A percentile compares a stretch with the other conserved stretches of the same genome.
Evolutionary conservation across 2,113 vertebrate genomes (phyloP).

Genomic region (Dasypus novemcinctus): DNA sequence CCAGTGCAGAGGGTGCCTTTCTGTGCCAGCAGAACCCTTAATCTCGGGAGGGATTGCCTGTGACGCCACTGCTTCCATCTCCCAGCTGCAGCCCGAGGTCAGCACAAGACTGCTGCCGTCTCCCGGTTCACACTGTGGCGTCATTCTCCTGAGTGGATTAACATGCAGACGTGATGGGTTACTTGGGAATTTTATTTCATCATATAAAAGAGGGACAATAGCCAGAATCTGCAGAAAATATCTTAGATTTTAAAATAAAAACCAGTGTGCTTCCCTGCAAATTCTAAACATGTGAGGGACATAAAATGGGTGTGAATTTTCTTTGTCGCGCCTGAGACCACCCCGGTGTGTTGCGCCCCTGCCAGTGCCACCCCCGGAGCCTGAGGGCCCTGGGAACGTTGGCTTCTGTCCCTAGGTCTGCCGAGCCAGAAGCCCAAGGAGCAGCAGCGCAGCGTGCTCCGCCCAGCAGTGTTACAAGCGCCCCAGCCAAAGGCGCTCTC

Average conservation of each 20-base stretch:
- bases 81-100: background rate
- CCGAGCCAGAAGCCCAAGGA: conserved; percentile 99
- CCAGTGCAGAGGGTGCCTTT: background rate
- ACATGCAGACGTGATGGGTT: background rate
- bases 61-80: background rate
- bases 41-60: no score
- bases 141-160: background rate
- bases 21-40: background rate
- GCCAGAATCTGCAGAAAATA: background rate
- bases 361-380: background rate
- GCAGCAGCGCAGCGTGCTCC: conserved; percentile 95
- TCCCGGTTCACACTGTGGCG: rapidly evolving
- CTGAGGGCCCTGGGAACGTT: background rate
- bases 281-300: background rate
- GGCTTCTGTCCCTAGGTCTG: conserved; percentile 86
- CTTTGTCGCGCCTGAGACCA: background rate
- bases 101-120: background rate
- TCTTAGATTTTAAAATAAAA: background rate
- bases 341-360: background rate
- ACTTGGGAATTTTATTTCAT: background rate
- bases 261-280: background rate
- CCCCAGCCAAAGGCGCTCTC: conserved; percentile 92
- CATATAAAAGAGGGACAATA: background rate
- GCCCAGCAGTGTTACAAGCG: conserved; percentile 95
- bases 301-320: background rate